Conservation (phyloP, 2,113 vertebrate genomes). For the Oryctolagus cuniculus region mOryCun1.1 NC_091453.1:98516501-98517000, state of each 20-base stretch:
- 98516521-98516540: too few species aligned
- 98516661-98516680: neutral
- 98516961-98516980: conserved; percentile 44
- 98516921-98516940: conserved; percentile 12
- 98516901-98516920: conserved; percentile 9
- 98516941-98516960: conserved; percentile 40
- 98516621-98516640: neutral
- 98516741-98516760: neutral
- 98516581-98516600: neutral
- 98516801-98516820: neutral
- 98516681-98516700: neutral
- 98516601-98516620: neutral
- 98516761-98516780: neutral
- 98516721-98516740: neutral
- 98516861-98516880: conserved; percentile 3
- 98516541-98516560: too few species aligned
- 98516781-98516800: neutral
- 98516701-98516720: neutral
- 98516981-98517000: conserved; percentile 31
- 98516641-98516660: conserved; percentile 24
- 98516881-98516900: conserved; percentile 58
- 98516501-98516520: too few species aligned
- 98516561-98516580: neutral
- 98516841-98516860: neutral
- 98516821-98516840: neutral